Conservation (phyloP, 1,140 invertebrate species). For the Thaumetopoea pityocampa region DNA sequence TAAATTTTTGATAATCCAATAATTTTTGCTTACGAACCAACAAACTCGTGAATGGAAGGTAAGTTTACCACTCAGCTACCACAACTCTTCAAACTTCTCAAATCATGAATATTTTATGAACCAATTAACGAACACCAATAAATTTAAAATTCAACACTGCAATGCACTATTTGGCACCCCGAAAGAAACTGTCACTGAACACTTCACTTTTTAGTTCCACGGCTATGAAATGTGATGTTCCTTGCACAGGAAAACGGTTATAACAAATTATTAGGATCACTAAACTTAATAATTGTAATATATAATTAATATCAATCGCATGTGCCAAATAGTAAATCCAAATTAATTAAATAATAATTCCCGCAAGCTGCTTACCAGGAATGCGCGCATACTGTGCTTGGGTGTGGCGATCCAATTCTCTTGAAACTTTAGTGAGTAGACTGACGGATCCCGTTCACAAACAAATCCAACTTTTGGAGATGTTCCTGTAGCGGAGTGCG, state of each 20-base stretch:
- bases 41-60: no score
- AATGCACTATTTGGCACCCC: constrained; percentile 34
- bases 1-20: no score
- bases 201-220: constrained; percentile 43
- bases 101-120: no score
- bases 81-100: no score
- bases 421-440: constrained; percentile 36
- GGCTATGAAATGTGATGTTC: constrained; percentile 20
- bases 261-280: constrained; percentile 19
- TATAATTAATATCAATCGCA: constrained; percentile 32
- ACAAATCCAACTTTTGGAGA: constrained; percentile 55
- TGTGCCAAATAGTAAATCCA: constrained; percentile 45
- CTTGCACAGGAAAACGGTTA: no score
- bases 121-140: no score
- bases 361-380: constrained; percentile 62
- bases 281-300: constrained; percentile 8
- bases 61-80: no score
- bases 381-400: constrained; percentile 65
- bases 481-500: constrained; percentile 60
- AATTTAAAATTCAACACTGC: no score
- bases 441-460: constrained; percentile 26
- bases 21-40: no score
- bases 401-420: constrained; percentile 21
- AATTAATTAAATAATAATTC: constrained; percentile 20
- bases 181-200: constrained; percentile 34